phyloP scores from a whole-genome alignment of 2,888 invertebrate species.

The Campopleginae sp. region DNA sequence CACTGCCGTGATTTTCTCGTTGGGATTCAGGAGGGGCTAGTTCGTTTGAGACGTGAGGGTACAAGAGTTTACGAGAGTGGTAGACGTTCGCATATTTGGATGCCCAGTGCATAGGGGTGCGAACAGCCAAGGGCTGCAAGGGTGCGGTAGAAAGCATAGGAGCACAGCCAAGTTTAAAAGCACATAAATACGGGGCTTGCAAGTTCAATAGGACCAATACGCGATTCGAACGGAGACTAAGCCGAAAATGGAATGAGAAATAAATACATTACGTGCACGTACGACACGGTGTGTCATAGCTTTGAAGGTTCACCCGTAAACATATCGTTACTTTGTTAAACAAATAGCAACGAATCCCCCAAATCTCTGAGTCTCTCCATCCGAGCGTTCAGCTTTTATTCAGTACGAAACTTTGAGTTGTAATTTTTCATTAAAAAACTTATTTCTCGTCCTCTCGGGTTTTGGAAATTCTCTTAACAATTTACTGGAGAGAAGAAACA shows the following conservation, averaged over 20 bases:
- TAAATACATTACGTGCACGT: background rate
- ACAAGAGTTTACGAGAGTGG: conserved; percentile 75
- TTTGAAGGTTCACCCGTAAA: background rate
- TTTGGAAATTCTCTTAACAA: background rate
- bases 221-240: conserved; percentile 46
- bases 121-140: conserved; percentile 45
- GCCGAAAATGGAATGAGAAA: conserved; percentile 28
- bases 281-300: too few species aligned
- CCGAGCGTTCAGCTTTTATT: background rate
- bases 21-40: conserved; percentile 53
- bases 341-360: background rate
- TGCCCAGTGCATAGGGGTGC: conserved; percentile 42
- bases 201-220: conserved; percentile 53
- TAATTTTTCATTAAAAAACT: background rate
- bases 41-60: conserved; percentile 69
- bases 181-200: conserved; percentile 18
- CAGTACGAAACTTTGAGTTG: background rate
- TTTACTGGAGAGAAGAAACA: background rate
- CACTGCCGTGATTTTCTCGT: conserved; percentile 57
- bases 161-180: conserved; percentile 43
- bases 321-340: background rate
- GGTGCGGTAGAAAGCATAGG: conserved; percentile 46
- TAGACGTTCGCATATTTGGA: conserved; percentile 74
- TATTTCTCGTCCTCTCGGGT: background rate
- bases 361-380: background rate